Evolutionary conservation across 2,113 vertebrate species (phyloP).

Genomic region (Pygoscelis antarcticus): DNA sequence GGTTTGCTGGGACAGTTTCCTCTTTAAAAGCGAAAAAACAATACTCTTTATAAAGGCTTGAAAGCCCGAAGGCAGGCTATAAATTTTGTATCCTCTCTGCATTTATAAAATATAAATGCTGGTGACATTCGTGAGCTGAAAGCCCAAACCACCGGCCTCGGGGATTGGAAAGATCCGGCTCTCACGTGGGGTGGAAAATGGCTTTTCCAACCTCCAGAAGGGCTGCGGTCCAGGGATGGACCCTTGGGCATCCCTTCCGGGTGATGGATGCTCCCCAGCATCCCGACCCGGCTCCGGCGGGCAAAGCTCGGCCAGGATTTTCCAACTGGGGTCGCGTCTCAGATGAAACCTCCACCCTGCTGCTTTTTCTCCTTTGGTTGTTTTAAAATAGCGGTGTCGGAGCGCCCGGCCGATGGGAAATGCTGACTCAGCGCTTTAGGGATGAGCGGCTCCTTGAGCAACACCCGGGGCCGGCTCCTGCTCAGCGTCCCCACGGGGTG

Average conservation of each 20-base stretch:
- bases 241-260: not conserved
- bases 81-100: not conserved
- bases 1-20: not conserved
- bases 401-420: not conserved
- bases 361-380: not conserved
- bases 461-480: accelerated
- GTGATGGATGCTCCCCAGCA: not conserved
- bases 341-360: not conserved
- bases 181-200: accelerated
- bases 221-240: not conserved
- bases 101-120: not conserved
- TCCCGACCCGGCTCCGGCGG: accelerated
- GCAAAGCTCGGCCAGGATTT: not conserved
- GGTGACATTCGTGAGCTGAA: not conserved
- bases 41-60: not conserved
- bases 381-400: accelerated
- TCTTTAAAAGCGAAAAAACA: not conserved
- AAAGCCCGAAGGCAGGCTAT: not conserved
- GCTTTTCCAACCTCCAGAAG: not conserved
- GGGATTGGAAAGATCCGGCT: not conserved
- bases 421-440: not conserved
- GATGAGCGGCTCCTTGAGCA: not conserved
- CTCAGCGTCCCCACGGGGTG: accelerated
- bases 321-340: not conserved
- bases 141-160: not conserved